These are phyloP conservation scores for Edolisoma coerulescens DNA, from an alignment of 2,113 vertebrate species.

Conservation along the genomic window DNA sequence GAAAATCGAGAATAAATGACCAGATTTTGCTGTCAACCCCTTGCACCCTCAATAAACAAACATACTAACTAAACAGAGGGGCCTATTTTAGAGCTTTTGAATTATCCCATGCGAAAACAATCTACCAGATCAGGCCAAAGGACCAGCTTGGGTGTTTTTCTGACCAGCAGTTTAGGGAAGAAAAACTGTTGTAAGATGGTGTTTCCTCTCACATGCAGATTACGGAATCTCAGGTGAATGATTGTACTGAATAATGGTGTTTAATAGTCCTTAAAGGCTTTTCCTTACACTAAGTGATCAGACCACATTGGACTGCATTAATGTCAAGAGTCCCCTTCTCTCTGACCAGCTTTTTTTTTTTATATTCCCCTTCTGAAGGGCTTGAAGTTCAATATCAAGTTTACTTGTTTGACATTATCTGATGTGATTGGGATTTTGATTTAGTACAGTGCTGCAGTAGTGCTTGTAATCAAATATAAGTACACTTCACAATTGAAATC, in stretches of 20 bases:
- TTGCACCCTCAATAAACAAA: neutral
- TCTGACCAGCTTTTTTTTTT: neutral
- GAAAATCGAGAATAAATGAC: neutral
- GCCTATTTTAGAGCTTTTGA: neutral
- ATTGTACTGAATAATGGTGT: neutral
- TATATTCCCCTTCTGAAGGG: rapidly evolving
- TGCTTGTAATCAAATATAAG: neutral
- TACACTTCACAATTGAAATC: neutral
- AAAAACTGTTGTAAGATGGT: neutral
- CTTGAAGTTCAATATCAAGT: neutral
- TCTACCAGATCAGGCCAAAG: neutral
- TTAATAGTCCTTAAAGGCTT: conserved; percentile 1
- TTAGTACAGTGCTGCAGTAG: neutral
- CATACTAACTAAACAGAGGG: neutral
- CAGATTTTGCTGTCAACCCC: neutral
- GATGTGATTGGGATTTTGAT: neutral
- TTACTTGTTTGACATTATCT: neutral
- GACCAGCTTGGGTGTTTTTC: neutral
- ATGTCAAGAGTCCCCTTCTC: neutral
- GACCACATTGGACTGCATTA: neutral
- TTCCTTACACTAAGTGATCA: neutral
- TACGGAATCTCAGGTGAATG: neutral
- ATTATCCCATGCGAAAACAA: neutral
- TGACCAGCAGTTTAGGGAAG: neutral
- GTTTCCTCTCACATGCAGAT: neutral